Base-by-base conservation (phyloP, 2,888 invertebrate genomes). In the Eurytoma adleriae region DNA sequence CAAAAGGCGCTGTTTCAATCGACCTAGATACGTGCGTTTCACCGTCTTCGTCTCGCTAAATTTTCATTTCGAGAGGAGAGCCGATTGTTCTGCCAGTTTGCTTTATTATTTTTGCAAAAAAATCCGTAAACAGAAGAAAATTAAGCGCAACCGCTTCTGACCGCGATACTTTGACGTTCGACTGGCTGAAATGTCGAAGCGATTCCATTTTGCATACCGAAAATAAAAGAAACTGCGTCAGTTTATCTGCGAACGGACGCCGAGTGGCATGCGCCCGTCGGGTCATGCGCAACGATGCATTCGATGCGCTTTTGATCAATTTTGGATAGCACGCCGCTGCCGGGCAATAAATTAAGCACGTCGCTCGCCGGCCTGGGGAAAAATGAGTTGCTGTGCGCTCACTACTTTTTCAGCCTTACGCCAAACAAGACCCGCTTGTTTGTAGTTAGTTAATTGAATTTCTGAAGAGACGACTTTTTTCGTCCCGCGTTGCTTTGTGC, bases 221-320 rank as follows among this genome's bases (percentile, higher is more conserved):
- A 40, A 40, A 40, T 7, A 40, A 40, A 40, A 40, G 40, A 40
- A 40, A 40, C 10, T 40, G 10, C 5, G 40, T 3, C 7, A 7
- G 5, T 30, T 30, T 52, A 61, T 62, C 54, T 50, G 50, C 50
- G 24, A 16, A 48, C 27, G 27, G 13, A 10, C 27, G n/a, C 10
- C 40, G 7, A 40, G 40, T 10, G 10, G 40, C 40, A 40, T 40
- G 40, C 10, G 40, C 40, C 40, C 40, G 40, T 40, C 40, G 40
- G 40, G 10, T 40, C 40, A 10, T 40, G 40, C 40, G 10, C 40
- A 40, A 10, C 40, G 40, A 40, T 40, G 7, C 7, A 7, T 14
- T 71, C 59, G 57, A 61, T 61, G 56, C 48, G 56, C 68, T 56
- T 79, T 79, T 74, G 62, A 79, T 79, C 62, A 69, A 79, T 79